These are phyloP conservation scores for Aphidius colemani DNA, from an alignment of 2,888 invertebrate genomes.

Conservation along the genomic window DNA sequence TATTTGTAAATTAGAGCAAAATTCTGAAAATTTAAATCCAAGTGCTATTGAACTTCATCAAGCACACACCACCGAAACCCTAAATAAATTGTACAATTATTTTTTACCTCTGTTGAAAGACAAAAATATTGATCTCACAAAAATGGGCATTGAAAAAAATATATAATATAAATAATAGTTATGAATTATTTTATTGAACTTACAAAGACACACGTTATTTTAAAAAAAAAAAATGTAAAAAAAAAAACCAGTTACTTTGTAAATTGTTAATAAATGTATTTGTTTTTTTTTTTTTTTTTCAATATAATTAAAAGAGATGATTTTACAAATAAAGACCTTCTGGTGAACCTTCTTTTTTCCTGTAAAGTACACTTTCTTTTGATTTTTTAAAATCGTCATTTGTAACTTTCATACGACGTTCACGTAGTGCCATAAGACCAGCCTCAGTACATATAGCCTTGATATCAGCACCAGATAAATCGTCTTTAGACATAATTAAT, in stretches of 20 bases:
- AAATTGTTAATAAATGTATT: too few species aligned
- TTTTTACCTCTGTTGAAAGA: slow-evolving; percentile 43
- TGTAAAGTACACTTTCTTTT: slow-evolving; percentile 97
- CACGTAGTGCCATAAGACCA: slow-evolving; percentile 95
- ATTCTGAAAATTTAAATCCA: slow-evolving; percentile 28
- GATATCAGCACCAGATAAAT: slow-evolving; percentile 96
- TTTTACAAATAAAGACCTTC: slow-evolving; percentile 95
- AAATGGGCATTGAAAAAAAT: slow-evolving; percentile 17
- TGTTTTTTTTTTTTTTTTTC: too few species aligned
- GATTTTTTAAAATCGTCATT: slow-evolving; percentile 99
- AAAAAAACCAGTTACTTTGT: slow-evolving; percentile 17
- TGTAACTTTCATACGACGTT: slow-evolving; percentile 98
- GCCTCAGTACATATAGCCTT: slow-evolving; percentile 99
- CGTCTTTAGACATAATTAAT: slow-evolving; percentile 99
- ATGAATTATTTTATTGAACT: slow-evolving; percentile 32
- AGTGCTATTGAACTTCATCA: slow-evolving; percentile 49
- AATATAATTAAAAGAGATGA: slow-evolving; percentile 29
- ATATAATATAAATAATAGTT: slow-evolving; percentile 32
- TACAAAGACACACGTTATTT: slow-evolving; percentile 6
- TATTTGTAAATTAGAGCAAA: slow-evolving; percentile 41
- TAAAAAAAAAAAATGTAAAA: slow-evolving; percentile 30
- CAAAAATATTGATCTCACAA: slow-evolving; percentile 27
- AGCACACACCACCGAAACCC: slow-evolving; percentile 40
- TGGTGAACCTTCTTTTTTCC: slow-evolving; percentile 99
- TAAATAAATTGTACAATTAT: slow-evolving; percentile 45